phyloP scores from a whole-genome alignment of 2,113 vertebrate genomes.

The Pampusana beccarii region DNA sequence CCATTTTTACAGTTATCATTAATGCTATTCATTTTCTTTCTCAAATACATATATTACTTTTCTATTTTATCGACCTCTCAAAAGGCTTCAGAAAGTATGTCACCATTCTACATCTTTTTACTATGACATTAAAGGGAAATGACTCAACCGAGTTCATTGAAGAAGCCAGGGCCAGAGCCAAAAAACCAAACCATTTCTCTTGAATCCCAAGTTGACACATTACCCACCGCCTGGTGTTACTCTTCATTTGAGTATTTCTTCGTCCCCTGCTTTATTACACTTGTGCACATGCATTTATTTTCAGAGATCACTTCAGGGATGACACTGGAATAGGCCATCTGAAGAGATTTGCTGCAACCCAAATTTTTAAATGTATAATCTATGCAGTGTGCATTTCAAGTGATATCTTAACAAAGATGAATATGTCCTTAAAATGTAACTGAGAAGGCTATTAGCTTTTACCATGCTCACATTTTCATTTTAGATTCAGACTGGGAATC shows the following conservation, averaged over 20 bases:
- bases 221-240: background rate
- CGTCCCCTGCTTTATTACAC: background rate
- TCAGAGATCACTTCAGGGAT: background rate
- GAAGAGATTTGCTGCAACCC: background rate
- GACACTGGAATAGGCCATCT: background rate
- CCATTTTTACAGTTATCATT: constrained; percentile 51
- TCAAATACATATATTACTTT: constrained; percentile 18
- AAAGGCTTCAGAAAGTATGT: constrained; percentile 15
- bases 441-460: background rate
- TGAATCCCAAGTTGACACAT: background rate
- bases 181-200: accelerated
- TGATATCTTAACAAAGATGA: background rate
- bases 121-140: background rate
- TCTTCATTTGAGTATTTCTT: background rate
- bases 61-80: background rate
- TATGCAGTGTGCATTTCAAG: background rate
- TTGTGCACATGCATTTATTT: background rate
- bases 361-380: background rate
- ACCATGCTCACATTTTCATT: background rate
- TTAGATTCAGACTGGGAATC: background rate
- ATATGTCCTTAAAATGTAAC: background rate
- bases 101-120: background rate
- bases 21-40: constrained; percentile 34
- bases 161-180: background rate
- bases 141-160: background rate